These are phyloP conservation scores for Solenodon paradoxus DNA, from an alignment of 2,113 vertebrate species.

Conservation along the genomic window DNA sequence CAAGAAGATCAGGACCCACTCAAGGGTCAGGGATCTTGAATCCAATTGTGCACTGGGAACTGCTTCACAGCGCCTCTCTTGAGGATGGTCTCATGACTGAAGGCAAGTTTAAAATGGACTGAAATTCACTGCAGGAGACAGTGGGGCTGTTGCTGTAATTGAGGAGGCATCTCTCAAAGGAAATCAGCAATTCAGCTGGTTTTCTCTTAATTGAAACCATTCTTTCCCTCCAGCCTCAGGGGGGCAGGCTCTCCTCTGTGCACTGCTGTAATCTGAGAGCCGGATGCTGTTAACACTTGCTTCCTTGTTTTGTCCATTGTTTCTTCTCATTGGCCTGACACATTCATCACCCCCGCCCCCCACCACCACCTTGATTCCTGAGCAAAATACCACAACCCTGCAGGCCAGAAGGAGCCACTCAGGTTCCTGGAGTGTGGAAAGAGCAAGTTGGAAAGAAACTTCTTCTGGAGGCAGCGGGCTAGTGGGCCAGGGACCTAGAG, in stretches of 20 bases:
- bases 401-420: neutral
- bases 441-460: neutral
- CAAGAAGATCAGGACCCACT: neutral
- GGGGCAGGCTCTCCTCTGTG: neutral
- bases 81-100: neutral
- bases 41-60: neutral
- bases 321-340: neutral
- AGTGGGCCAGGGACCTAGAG: neutral
- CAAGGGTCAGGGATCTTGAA: accelerated
- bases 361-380: neutral
- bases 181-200: neutral
- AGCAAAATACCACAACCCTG: neutral
- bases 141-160: constrained; percentile 34
- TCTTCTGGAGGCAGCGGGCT: neutral
- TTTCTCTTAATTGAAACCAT: constrained; percentile 60
- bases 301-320: constrained; percentile 39
- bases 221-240: neutral
- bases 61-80: neutral
- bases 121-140: neutral
- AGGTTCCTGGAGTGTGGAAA: neutral
- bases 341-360: neutral
- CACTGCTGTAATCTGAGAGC: constrained; percentile 30
- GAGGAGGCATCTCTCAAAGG: constrained; percentile 41
- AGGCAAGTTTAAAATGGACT: constrained; percentile 44
- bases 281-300: neutral